Evolutionary conservation across 2,888 invertebrate species (phyloP).

Genomic region (Tinea trinotella): DNA sequence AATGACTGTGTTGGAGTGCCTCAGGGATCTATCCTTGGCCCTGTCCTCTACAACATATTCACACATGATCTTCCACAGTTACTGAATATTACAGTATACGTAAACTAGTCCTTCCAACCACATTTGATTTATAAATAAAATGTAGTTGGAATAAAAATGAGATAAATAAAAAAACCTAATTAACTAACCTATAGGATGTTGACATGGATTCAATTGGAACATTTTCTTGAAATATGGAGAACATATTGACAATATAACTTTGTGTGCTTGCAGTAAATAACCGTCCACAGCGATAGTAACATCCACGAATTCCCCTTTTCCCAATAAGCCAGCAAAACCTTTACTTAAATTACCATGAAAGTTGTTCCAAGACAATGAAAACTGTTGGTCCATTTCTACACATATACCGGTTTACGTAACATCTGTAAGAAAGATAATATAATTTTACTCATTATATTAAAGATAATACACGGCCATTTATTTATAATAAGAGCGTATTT

Average conservation of each 20-base stretch:
- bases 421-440: neutral
- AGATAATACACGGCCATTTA: neutral
- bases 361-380: slow-evolving; percentile 81
- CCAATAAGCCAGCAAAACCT: slow-evolving; percentile 74
- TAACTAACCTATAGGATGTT: slow-evolving; percentile 74
- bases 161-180: slow-evolving; percentile 31
- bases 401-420: slow-evolving; percentile 4
- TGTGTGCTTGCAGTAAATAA: slow-evolving; percentile 77
- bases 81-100: too few relatives aligned
- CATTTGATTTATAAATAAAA: too few relatives aligned
- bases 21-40: too few relatives aligned
- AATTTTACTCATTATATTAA: neutral
- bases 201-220: slow-evolving; percentile 76
- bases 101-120: too few relatives aligned
- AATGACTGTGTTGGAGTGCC: too few relatives aligned
- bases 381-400: slow-evolving; percentile 75
- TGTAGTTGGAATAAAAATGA: too few relatives aligned
- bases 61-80: too few relatives aligned
- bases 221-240: slow-evolving; percentile 81
- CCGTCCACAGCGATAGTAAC: slow-evolving; percentile 77
- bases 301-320: slow-evolving; percentile 74
- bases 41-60: too few relatives aligned
- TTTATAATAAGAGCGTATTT: neutral
- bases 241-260: slow-evolving; percentile 79
- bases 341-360: slow-evolving; percentile 79